Evolutionary conservation across 2,113 vertebrate genomes (phyloP).

Genomic region (Jaculus jaculus): DNA sequence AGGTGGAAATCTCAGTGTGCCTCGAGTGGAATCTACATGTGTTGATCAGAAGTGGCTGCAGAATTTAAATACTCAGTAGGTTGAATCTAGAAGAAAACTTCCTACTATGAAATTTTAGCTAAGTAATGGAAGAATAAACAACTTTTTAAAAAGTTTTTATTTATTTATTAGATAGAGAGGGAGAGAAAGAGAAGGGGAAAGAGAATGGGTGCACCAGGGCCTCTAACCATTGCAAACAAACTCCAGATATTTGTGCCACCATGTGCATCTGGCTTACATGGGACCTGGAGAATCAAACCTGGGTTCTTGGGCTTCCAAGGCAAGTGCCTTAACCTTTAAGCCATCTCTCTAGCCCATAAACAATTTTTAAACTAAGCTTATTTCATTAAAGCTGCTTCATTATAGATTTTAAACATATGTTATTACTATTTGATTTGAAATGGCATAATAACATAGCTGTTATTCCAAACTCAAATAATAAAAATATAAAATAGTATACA

Average conservation of each 20-base stretch:
- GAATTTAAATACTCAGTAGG: not conserved
- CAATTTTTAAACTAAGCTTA: not conserved
- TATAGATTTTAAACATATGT: not conserved
- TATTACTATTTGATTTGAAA: slow-evolving; percentile 36
- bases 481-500: not conserved
- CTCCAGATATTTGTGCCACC: too few relatives aligned
- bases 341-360: not conserved
- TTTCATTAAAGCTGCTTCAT: slow-evolving; percentile 18
- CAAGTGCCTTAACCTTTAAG: too few relatives aligned
- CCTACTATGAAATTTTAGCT: not conserved
- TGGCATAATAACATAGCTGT: slow-evolving; percentile 6
- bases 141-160: not conserved
- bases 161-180: too few relatives aligned
- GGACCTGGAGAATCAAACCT: too few relatives aligned
- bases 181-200: too few relatives aligned
- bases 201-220: too few relatives aligned
- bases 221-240: too few relatives aligned
- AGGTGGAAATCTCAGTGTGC: not conserved
- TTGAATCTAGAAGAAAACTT: not conserved
- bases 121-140: not conserved
- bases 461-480: slow-evolving; percentile 6
- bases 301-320: too few relatives aligned
- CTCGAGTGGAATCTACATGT: not conserved
- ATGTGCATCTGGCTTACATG: too few relatives aligned
- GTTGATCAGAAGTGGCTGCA: not conserved